Evolutionary conservation across 2,888 invertebrate species (phyloP).

Genomic region (Erebia ligea): DNA sequence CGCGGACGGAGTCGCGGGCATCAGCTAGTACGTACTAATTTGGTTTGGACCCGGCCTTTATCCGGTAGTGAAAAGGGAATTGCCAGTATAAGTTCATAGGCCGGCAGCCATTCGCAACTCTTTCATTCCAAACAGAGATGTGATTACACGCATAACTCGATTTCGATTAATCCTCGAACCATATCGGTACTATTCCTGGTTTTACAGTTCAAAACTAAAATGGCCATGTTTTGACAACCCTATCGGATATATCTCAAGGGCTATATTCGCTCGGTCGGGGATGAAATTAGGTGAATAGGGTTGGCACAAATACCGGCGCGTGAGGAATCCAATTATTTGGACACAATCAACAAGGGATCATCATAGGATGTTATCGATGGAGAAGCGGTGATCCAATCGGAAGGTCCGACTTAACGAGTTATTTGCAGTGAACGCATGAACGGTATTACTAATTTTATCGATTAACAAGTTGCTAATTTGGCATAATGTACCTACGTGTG

Average conservation of each 20-base stretch:
- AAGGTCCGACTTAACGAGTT: conserved; percentile 41
- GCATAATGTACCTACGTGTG: background rate
- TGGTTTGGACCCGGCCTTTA: background rate
- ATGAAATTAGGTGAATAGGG: conserved; percentile 33
- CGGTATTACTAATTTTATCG: conserved; percentile 35
- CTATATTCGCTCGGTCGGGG: conserved; percentile 26
- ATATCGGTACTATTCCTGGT: conserved; percentile 20
- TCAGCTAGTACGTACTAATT: too few relatives aligned
- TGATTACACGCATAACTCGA: conserved; percentile 51
- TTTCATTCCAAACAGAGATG: conserved; percentile 43
- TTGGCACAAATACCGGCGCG: conserved; percentile 39
- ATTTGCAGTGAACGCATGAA: conserved; percentile 36
- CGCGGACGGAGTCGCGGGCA: too few relatives aligned
- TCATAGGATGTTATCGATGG: conserved; percentile 44
- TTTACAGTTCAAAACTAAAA: conserved; percentile 21
- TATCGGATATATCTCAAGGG: conserved; percentile 21
- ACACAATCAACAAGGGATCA: conserved; percentile 67
- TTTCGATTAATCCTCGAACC: conserved; percentile 50
- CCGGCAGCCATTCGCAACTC: conserved; percentile 38
- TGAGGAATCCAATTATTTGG: conserved; percentile 71
- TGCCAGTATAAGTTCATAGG: conserved; percentile 29
- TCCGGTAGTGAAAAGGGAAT: conserved; percentile 21
- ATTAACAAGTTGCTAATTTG: conserved; percentile 32
- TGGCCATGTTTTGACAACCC: conserved; percentile 19
- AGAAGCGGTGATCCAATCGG: conserved; percentile 45